Conservation (phyloP, 2,113 vertebrate genomes). For the Saimiri boliviensis region DNA sequence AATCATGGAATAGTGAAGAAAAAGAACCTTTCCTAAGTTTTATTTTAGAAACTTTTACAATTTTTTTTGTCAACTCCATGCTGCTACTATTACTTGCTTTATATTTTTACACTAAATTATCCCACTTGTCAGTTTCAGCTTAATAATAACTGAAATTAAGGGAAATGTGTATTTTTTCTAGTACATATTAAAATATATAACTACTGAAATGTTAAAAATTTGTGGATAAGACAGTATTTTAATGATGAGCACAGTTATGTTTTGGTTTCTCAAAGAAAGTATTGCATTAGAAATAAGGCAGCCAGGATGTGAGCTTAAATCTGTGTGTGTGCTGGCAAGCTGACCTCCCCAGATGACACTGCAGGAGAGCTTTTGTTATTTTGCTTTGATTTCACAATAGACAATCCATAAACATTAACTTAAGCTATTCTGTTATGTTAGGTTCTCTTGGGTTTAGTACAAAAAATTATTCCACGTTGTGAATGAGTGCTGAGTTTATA, state of each 20-base stretch:
- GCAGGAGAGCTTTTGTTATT: neutral
- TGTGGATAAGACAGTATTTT: neutral
- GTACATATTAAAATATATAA: neutral
- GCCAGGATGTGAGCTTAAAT: neutral
- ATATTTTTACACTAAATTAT: neutral
- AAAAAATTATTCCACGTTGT: neutral
- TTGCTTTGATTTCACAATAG: neutral
- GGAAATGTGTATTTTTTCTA: neutral
- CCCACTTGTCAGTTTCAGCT: neutral
- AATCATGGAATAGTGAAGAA: neutral
- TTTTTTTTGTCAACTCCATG: neutral
- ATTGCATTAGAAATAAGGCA: neutral
- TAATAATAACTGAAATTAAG: constrained; percentile 19
- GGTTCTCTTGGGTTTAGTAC: neutral
- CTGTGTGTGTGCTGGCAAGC: neutral
- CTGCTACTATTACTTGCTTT: neutral
- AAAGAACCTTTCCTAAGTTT: neutral
- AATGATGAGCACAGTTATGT: neutral
- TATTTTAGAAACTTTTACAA: neutral
- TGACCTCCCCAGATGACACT: neutral
- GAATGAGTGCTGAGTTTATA: neutral
- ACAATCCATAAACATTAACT: neutral
- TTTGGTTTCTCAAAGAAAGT: neutral
- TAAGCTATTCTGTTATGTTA: neutral
- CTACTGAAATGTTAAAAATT: neutral